Base-by-base conservation (phyloP, 37 sponge, comb jelly and placozoan species). In the Haliclona indistincta region DNA sequence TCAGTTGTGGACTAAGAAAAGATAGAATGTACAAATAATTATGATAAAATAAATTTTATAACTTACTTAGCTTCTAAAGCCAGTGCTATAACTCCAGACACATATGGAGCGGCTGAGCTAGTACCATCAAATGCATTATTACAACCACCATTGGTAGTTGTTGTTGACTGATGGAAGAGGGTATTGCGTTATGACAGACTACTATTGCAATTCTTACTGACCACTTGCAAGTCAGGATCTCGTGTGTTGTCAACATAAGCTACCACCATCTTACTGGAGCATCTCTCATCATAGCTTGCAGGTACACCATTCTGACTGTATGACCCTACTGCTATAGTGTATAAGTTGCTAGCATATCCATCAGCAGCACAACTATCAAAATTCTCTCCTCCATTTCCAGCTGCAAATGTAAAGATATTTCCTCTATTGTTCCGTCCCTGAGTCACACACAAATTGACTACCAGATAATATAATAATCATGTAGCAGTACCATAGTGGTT, bases 371-470 rank as follows among this genome's bases (percentile, higher is more conserved):
- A 94, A 44, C 68, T 73, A 47, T 94, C 95, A 32, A 33, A 36
- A 4, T 67, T 25, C 4, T 30, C 29, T 1, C 95, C 95, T 1
- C 95, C 95, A 79, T 94, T 94, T 0, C 95, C 95, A 75, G 84
- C 70, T n/a, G 95, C 95, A 89, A 89, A 94, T 54, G 89, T 80
- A 71, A 86, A 94, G 35, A 94, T 86, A 29, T 79, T 77, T 11
- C 95, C 95, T 7, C 51, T 64, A 0, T 87, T 84, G 49, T 54
- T 33, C 20, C 95, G 80, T 36, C 95, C 95, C 82, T 73, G 43
- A n/a, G 26, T 39, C 2, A 68, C 3, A 25, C 20, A 45, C 1
- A 53, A 44, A 7, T 61, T 13, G 8, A 61, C 11, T 30, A 20
- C 28, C 10, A 47, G 51, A 10, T 47, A 47, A 17, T 17, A 47